Base-by-base conservation (phyloP, 2,797 vertebrate genomes). In the Takifugu rubripes region DNA sequence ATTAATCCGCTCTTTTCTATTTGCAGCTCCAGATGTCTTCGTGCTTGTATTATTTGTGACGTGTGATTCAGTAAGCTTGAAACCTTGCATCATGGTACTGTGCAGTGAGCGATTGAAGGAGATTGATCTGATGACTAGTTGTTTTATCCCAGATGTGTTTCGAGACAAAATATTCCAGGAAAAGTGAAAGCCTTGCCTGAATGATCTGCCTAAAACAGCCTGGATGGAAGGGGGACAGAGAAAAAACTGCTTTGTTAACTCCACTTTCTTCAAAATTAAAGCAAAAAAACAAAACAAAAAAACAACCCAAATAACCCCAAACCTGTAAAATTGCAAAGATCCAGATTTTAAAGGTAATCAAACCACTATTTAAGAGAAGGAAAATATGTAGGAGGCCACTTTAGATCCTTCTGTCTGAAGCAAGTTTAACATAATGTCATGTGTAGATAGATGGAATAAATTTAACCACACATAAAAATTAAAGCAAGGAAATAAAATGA, bases 231-330 rank as follows among this genome's bases (percentile, higher is more conserved):
- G 64, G 76, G 63, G 83, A 78, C 82, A 83, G 56, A 81, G 83
- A 83, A 82, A 84, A 82, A 74, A 77, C 79, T 84, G 83, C 87
- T 90, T 87, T 88, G 86, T 87, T 82, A 89, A 88, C 82, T 88
- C 54, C 66, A 31, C 80, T 70, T 84, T 85, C 74, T 81, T 87
- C 79, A 83, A 68, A 70, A 81, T 67, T 70, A 73, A 0, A 71
- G 81, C 86, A 78, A 84, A 84, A 56, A 73, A 59, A 74, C 85
- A 83, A 88, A 33, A 21, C 21, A 21, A 21, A 21, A 21, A 21
- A 21, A 21, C 21, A 21, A 21, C 21, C 21, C 1, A 21, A 21
- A 21, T 21, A 21, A 21, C 21, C 21, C 79, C 78, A 83, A 74
- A 75, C 79, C 81, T 78, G 74, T 78, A 69, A 83, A 71, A 76